Evolutionary conservation across 2,113 vertebrate species (phyloP), one percentile per base, ranked within the genome.

Genomic region (Electrona antarctica): DNA sequence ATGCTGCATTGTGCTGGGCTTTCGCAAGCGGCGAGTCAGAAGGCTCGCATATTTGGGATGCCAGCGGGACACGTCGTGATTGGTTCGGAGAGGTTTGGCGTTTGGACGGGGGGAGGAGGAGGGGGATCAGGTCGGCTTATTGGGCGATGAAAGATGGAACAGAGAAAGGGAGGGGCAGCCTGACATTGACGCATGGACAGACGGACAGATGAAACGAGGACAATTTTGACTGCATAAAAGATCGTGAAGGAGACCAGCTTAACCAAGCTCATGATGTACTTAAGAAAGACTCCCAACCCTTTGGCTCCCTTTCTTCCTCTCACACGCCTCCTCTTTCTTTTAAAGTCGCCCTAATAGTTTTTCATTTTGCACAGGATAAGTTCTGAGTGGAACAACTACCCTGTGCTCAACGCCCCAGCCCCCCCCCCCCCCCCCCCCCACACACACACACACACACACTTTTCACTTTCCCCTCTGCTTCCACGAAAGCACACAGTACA

Each of bases 71-170:
- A 60, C 57, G 75, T 71, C 85, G 59, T 64, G 86, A 91, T 92
- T 88, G 90, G 93, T 73, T 74, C 67, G 70, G 73, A 64, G 4
- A 66, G 79, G 76, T 59, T 57, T 28, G 10, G 21, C 3, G 33
- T 3, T 4, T 6, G 33, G 55, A 12, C 50, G 63, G 76, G 66
- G 61, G 76, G 74, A 45, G 71, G 14, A 56, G 76, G 72, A 68
- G 80, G 80, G 83, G 80, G 88, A 84, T 89, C 85, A 88, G 81
- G 78, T 83, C 78, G 85, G 88, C 87, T 92, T 93, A 93, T 91
- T 87, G 87, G 88, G 87, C n/a, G 86, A 84, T 88, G 88, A 92
- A 87, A 88, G 90, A 85, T 10, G 63, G 78, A 41, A 87, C 85
- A 81, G 86, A 33, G 78, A 76, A 84, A 86, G 88, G 89, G 89